Evolutionary conservation across 1,140 invertebrate genomes (phyloP).

Genomic region (Tetraneura akinire): DNA sequence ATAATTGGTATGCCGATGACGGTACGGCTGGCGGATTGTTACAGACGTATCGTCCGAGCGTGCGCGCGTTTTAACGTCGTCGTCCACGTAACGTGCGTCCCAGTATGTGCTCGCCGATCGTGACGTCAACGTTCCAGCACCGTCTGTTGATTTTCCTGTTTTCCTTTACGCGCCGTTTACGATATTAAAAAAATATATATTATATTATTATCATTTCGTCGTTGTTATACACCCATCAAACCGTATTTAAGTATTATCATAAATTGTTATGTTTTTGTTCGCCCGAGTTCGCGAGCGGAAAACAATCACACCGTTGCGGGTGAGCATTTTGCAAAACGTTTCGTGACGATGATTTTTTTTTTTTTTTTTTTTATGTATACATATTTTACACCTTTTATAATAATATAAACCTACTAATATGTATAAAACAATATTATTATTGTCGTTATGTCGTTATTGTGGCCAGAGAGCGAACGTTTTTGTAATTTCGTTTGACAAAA

Average conservation of each 20-base stretch:
- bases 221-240: no score
- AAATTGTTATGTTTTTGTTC: neutral
- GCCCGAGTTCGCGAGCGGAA: neutral
- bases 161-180: neutral
- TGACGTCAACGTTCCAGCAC: conserved; percentile 24
- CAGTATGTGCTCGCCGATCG: neutral
- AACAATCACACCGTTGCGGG: neutral
- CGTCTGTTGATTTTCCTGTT: no score
- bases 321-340: neutral
- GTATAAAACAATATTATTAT: no score
- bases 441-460: no score
- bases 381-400: no score
- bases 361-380: no score
- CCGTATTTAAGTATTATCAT: no score
- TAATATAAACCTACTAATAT: no score
- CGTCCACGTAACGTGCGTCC: conserved; percentile 5
- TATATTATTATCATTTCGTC: neutral
- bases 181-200: neutral
- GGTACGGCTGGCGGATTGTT: conserved; percentile 26
- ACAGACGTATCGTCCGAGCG: conserved; percentile 15
- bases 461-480: no score
- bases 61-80: conserved; percentile 23
- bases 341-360: no score
- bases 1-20: conserved; percentile 26
- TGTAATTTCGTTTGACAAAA: no score